Percentiles rank a stretch among this genome's conserved stretches.
These are phyloP conservation scores for Meloidogyne hapla DNA, from an alignment of 1,140 invertebrate species.

Conservation along the genomic window DNA sequence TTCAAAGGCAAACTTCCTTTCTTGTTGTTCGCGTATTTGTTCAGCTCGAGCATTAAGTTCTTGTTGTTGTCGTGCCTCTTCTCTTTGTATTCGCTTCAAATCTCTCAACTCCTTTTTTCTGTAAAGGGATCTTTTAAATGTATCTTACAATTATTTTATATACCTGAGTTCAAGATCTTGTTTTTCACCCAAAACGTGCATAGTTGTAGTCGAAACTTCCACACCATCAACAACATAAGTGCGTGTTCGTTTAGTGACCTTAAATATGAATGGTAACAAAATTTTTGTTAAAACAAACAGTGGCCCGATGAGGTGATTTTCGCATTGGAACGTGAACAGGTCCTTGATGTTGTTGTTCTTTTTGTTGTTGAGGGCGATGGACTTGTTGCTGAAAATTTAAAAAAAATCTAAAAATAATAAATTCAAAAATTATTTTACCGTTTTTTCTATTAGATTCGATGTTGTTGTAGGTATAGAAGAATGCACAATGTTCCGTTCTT, in stretches of 20 bases:
- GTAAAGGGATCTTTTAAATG: not conserved
- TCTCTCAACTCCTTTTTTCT: conserved; percentile 61
- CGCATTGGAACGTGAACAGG: conserved; percentile 24
- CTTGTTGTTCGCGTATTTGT: conserved; percentile 48
- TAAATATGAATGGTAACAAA: not conserved
- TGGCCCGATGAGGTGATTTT: conserved; percentile 52
- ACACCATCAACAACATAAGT: conserved; percentile 48
- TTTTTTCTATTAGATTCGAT: conserved; percentile 8
- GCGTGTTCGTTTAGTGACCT: conserved; percentile 59
- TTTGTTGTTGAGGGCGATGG: not conserved
- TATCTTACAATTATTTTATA: not conserved
- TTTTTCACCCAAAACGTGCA: conserved; percentile 60
- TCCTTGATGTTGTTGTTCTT: not conserved
- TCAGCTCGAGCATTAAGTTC: conserved; percentile 44
- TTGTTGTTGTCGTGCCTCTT: conserved; percentile 57
- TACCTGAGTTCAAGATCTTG: conserved; percentile 57
- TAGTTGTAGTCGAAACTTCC: conserved; percentile 59
- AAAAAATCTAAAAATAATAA: not conserved
- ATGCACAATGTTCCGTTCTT: not conserved
- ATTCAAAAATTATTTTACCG: not conserved
- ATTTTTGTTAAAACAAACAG: conserved; percentile 14
- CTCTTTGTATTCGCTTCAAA: conserved; percentile 58
- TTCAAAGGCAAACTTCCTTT: conserved; percentile 52
- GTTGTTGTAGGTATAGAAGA: not conserved
- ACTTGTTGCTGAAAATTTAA: not conserved